These are phyloP conservation scores for Charaxes varanes DNA, from an alignment of 1,140 invertebrate species.

Conservation along the genomic window DNA sequence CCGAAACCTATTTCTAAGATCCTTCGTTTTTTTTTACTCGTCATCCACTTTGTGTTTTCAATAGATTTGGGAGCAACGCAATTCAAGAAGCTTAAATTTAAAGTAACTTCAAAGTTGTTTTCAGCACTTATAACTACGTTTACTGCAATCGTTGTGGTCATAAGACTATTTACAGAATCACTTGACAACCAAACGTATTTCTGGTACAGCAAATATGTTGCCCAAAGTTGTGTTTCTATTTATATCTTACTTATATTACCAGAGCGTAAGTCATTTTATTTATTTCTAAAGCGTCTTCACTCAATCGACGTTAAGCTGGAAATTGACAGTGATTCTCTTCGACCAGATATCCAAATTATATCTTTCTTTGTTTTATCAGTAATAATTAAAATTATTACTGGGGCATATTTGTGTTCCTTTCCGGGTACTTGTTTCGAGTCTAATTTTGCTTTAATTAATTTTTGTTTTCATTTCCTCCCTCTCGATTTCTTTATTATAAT, in stretches of 20 bases:
- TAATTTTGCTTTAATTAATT: neutral
- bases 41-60: slow-evolving; percentile 1
- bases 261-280: neutral
- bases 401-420: neutral
- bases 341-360: slow-evolving; percentile 5
- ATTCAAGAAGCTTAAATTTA: neutral
- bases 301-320: neutral
- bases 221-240: neutral
- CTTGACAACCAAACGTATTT: neutral
- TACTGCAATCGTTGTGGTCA: neutral
- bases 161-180: too few species aligned
- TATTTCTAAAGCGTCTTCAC: slow-evolving; percentile 1
- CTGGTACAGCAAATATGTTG: slow-evolving; percentile 1
- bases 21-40: slow-evolving; percentile 8
- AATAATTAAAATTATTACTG: neutral
- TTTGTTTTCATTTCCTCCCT: neutral
- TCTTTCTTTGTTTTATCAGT: neutral
- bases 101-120: neutral
- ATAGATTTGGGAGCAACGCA: slow-evolving; percentile 8
- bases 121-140: neutral
- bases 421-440: neutral
- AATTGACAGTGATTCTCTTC: slow-evolving; percentile 1
- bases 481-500: neutral
- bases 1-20: neutral
- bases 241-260: neutral